Evolutionary conservation across 2,797 vertebrate species (phyloP), one percentile per base, ranked within the genome.

Genomic region (Denticeps clupeoides): DNA sequence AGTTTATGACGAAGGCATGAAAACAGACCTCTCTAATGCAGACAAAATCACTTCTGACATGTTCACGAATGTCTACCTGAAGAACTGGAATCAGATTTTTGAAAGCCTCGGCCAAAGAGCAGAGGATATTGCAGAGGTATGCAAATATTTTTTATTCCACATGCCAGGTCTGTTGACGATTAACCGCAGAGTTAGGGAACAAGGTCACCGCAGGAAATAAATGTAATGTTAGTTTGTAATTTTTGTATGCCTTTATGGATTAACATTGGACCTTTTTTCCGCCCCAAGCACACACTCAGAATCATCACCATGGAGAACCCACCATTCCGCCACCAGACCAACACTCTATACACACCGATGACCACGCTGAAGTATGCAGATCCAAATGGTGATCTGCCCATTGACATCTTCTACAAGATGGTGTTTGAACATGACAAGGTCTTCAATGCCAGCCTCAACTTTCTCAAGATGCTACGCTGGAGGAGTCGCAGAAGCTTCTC

Each of bases 321-420:
- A 4, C 89, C 88, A 23, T 89, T 91, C 62, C 86, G 87, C 31
- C 88, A 91, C 57, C 87, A 89, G 75, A 90, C 87, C 3, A 90
- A 91, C 60, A 74, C 65, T 0, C 60, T 89, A 18, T 91, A 89
- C 60, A 88, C 87, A 4, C 89, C 88, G 0, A 83, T 91, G 82
- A 89, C 88, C 53, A 89, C 86, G 1, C 75, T 91, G 8, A 90
- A 89, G 58, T 89, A 89, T 0, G 86, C 84, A 1, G 87, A 91
- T 62, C 86, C 87, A 11, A 82, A 72, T 1, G 86, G 87, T n/a
- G 87, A 91, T 53, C 81, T 90, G 18, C 81, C 86, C 4, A 87
- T 90, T 7, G 86, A 89, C 24, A 86, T 70, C 5, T 90, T 91
- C 76, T 89, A 90, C 71, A 88, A 87, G 66, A 85, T 87, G 86